Evolutionary conservation across 2,797 vertebrate genomes (phyloP), one percentile per base, ranked within the genome.

Genomic region (Amblyraja radiata): DNA sequence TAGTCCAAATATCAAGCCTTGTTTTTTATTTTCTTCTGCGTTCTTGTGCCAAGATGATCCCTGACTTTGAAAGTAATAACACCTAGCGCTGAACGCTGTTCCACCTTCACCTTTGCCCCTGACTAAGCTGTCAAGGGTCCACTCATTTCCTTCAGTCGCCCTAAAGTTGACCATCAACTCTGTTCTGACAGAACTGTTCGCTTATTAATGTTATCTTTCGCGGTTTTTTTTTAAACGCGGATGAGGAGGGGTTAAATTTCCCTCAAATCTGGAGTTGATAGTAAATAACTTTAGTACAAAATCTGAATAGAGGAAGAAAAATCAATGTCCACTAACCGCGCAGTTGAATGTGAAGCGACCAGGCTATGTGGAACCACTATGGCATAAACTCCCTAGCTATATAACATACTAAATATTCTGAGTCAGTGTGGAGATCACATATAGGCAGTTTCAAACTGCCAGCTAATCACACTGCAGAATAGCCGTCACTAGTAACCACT

Each of bases 391-490:
- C 25, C 13, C 16, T n/a, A n/a, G 61, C 61, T 68, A 9, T 36
- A 21, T 25, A 18, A 21, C 6, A 36, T 88, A 65, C 6, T 63
- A 65, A 65, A 63, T 65, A 16, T 63, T 25, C 28, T 63, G 83
- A 23, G 25, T 6, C 83, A 88, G 84, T 39, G 84, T 68, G 71
- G 90, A 91, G 68, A 90, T 74, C 90, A 74, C 90, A 91, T n/a
- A 74, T 46, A 68, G 90, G 46, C 90, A 25, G 74, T 54, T 91
- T 91, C 90, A 91, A 91, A 91, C 68, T 54, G 90, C 9, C 90
- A 91, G 68, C 25, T 91, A 13, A 74, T 68, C 68, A 91, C 21
- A 28, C 39, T 54, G 23, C 21, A 74, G 88, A 39, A 46, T 73
- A 21, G 61, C 39, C n/a, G 18, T 90, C 90, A 54, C 39, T 74